Base-by-base conservation (phyloP, 2,888 invertebrate genomes). In the Cyclophora albipunctata region DNA sequence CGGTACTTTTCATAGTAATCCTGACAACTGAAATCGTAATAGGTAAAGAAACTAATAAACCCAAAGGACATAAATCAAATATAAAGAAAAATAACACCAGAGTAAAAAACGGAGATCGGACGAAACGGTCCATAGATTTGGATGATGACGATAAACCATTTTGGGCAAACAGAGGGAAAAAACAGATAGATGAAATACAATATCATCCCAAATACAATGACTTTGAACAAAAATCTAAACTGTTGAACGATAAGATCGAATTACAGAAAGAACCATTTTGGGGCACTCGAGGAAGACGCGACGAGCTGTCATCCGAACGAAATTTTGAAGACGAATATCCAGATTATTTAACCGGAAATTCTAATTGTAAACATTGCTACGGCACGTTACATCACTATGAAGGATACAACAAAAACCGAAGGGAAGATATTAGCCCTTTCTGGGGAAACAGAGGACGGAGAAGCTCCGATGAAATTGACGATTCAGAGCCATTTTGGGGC, bases 241-340 rank as follows among this genome's bases (percentile, higher is more conserved):
- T 65, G 7, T 42, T 62, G 34, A 69, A 73, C 49, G 62, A 59
- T 4, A 64, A 57, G 55, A 61, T 64, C 7, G 65, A 67, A 43
- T 43, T 67, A 2, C 61, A 71, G 5, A 67, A 77, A 48, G 78
- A 81, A 42, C 84, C 84, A 2, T 87, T 88, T 66, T 87, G 87
- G 87, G 84, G 76, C 4, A 77, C 71, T 37, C 69, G 85, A 58
- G 85, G 84, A 4, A 70, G 78, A 59, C 72, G 85, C 7, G 79
- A 78, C 0, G 71, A 68, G 53, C 64, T 64, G 0, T 71, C 76
- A 0, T 55, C 62, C 7, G 82, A 82, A 64, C 64, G 63, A 49
- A 51, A 58, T 45, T 48, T 54, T 20, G 71, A 67, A 3, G 59
- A 59, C 37, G 66, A 69, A 46, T 64, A 63, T 53, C 52, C 58